These are phyloP conservation scores for Alexandromys oeconomus DNA, from an alignment of 2,797 vertebrate genomes.

Conservation along the genomic window DNA sequence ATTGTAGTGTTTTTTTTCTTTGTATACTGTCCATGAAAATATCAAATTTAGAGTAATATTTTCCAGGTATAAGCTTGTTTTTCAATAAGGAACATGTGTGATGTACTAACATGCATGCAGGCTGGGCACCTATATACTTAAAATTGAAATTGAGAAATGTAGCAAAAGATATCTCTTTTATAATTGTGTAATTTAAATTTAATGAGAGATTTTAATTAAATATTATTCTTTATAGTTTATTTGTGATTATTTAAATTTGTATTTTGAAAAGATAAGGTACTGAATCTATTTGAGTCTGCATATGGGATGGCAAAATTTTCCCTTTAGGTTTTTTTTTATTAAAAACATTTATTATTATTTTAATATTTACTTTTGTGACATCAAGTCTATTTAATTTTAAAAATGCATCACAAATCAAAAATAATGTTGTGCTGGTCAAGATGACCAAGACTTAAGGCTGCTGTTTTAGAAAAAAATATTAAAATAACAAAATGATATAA, in stretches of 20 bases:
- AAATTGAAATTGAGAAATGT: no score
- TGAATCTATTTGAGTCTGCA: constrained; percentile 41
- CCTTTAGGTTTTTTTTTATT: constrained; percentile 62
- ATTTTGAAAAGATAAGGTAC: constrained; percentile 50
- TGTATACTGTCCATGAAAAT: no score
- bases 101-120: no score
- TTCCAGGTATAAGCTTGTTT: no score
- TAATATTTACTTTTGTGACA: constrained; percentile 53
- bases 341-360: constrained; percentile 8
- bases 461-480: not conserved
- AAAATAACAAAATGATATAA: constrained; percentile 30
- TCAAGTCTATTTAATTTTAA: constrained; percentile 56
- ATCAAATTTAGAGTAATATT: no score
- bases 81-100: no score
- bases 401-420: constrained; percentile 62
- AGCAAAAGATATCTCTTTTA: no score
- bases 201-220: not conserved
- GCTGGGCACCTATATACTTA: no score
- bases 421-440: constrained; percentile 29
- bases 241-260: constrained; percentile 56
- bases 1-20: no score
- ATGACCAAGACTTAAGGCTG: constrained; percentile 22
- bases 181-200: no score
- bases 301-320: constrained; percentile 29
- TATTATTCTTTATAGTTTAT: constrained; percentile 42